These are phyloP conservation scores for Diloba caeruleocephala DNA, from an alignment of 2,888 invertebrate genomes.

Conservation along the genomic window DNA sequence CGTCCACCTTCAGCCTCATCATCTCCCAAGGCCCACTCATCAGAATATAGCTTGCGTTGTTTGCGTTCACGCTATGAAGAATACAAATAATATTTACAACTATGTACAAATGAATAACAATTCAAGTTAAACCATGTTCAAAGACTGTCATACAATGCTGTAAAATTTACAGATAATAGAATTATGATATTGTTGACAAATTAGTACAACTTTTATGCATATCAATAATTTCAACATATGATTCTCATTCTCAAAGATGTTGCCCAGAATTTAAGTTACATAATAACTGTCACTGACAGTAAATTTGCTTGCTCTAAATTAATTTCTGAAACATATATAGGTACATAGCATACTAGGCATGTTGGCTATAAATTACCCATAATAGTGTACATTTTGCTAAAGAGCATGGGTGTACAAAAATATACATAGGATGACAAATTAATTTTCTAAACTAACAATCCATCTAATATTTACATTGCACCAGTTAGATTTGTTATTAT, in stretches of 20 bases:
- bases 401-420: slow-evolving; percentile 3
- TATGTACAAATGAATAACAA: too few species aligned
- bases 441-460: slow-evolving; percentile 11
- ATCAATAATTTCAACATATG: neutral
- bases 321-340: too few species aligned
- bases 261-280: neutral
- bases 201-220: neutral
- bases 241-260: neutral
- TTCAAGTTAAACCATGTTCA: neutral
- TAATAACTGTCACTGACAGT: too few species aligned
- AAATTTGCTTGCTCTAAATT: too few species aligned
- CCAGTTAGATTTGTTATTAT: slow-evolving; percentile 17
- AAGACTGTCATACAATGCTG: neutral
- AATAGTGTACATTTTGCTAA: slow-evolving; percentile 1
- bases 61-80: slow-evolving; percentile 94
- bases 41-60: slow-evolving; percentile 97
- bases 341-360: too few species aligned
- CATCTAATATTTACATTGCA: slow-evolving; percentile 26
- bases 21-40: slow-evolving; percentile 97
- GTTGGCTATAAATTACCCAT: slow-evolving; percentile 5
- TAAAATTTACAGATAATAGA: neutral
- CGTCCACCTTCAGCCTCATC: slow-evolving; percentile 93
- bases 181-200: neutral
- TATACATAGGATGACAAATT: slow-evolving; percentile 7
- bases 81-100: slow-evolving; percentile 20